Conservation (phyloP, 2,113 vertebrate species). For the Erinaceus europaeus region DNA sequence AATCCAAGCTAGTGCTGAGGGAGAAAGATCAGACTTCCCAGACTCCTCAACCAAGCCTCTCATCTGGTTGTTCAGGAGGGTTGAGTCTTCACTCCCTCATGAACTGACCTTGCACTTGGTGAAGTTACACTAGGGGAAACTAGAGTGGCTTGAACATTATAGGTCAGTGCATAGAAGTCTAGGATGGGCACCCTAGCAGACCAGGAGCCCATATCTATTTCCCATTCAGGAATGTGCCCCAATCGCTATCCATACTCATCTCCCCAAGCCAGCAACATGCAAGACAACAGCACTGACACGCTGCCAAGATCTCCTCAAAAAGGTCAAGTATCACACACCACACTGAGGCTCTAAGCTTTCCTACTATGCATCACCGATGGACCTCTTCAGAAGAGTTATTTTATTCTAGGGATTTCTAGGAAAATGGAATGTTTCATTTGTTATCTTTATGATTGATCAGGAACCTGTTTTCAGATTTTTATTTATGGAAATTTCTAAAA, state of each 20-base stretch:
- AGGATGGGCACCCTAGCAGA: rapidly evolving
- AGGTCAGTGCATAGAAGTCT: background rate
- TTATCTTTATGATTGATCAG: background rate
- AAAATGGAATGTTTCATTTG: background rate
- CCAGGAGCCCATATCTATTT: too few relatives aligned
- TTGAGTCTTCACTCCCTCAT: rapidly evolving
- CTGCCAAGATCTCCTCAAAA: background rate
- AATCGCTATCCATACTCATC: rapidly evolving
- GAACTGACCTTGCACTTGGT: rapidly evolving
- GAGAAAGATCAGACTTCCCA: too few relatives aligned
- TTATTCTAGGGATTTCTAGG: background rate
- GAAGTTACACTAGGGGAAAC: background rate
- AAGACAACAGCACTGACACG: rapidly evolving
- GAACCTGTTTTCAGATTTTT: background rate
- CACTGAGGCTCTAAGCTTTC: too few relatives aligned
- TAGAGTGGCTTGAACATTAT: rapidly evolving
- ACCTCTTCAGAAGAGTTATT: background rate
- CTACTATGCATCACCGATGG: background rate
- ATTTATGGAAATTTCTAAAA: background rate
- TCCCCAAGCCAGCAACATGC: background rate
- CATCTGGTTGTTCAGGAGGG: background rate
- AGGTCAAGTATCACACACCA: rapidly evolving
- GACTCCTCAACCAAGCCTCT: background rate
- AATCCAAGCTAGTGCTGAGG: background rate
- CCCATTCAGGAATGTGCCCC: background rate